Evolutionary conservation across 2,888 invertebrate species (phyloP), one percentile per base, ranked within the genome.

Genomic region (Caenorhabditis sp.): DNA sequence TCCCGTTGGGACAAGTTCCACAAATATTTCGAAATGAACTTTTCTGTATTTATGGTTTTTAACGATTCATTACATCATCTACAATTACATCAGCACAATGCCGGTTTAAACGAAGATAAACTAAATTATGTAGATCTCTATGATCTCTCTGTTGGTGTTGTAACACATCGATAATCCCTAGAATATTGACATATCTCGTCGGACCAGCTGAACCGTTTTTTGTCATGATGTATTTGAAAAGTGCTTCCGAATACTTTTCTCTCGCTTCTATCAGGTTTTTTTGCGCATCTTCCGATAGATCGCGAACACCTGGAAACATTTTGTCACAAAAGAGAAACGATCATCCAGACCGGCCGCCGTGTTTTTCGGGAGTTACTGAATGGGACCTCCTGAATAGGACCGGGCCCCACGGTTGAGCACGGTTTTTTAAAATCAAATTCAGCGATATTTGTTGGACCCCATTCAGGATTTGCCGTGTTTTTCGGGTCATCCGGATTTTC

Each of bases 101-200:
- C 21, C 24, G 53, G 53, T 53, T 21, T 31, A n/a, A 4, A 10
- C 12, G 5, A 10, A 53, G 21, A 6, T 19, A 2, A 21, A 21
- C 21, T 1, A 53, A 19, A 19, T 10, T 8, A 2, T 23, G 19
- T 19, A 53, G 4, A 21, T 53, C 53, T 23, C 53, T 2, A 10
- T 53, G 71, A 54, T 67, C 67, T 36, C 63, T 72, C 21, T 72
- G 71, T 14, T 72, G 71, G 10, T 61, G 27, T 19, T 72, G 63
- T 26, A 72, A 27, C 3, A 72, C 54, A 31, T 67, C 71, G 14
- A 72, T 67, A 0, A 72, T 19, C 21, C 60, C 67, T 21, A 72
- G 23, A 10, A 72, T 31, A 3, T 63, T 27, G 3, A 61, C 71
- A 14, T 67, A 63, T 36, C 71, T 19, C 1, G 63, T 67, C 4